Percentiles rank a stretch among this genome's conserved stretches.
These are phyloP conservation scores for Callionymus lyra DNA, from an alignment of 2,113 vertebrate species.

Conservation along the genomic window DNA sequence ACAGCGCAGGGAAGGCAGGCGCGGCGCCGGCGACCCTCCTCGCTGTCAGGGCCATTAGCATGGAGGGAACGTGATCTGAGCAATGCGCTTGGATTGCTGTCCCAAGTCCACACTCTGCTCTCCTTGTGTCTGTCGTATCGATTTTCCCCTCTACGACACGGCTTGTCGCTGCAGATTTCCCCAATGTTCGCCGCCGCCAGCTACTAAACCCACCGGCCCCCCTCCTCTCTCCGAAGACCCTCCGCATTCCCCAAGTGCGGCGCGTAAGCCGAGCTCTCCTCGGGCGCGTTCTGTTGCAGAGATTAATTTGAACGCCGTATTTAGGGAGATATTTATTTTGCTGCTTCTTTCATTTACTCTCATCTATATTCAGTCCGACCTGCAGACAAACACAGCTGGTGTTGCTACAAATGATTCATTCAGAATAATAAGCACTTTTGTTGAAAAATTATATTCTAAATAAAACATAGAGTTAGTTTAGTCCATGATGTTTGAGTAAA, in stretches of 20 bases:
- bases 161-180: slow-evolving; percentile 98
- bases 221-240: slow-evolving; percentile 11
- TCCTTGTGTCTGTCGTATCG: slow-evolving; percentile 96
- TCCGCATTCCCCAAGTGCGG: slow-evolving; percentile 9
- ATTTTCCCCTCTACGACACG: slow-evolving; percentile 89
- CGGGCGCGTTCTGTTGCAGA: too few species aligned
- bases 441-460: too few species aligned
- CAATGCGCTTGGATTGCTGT: slow-evolving; percentile 98
- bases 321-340: too few species aligned
- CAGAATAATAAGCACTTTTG: too few species aligned
- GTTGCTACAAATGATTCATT: too few species aligned
- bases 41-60: slow-evolving; percentile 87
- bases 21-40: slow-evolving; percentile 50
- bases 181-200: slow-evolving; percentile 78
- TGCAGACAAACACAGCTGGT: too few species aligned
- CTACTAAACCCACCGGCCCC: slow-evolving; percentile 42
- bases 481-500: too few species aligned
- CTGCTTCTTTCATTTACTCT: too few species aligned
- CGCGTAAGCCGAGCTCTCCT: too few species aligned
- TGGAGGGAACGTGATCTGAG: slow-evolving; percentile 87
- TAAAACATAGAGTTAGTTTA: too few species aligned
- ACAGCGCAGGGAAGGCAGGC: slow-evolving; percentile 29
- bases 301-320: too few species aligned
- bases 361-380: too few species aligned
- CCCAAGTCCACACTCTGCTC: slow-evolving; percentile 86